Evolutionary conservation across 2,113 vertebrate species (phyloP).

Genomic region (Erinaceus europaeus): DNA sequence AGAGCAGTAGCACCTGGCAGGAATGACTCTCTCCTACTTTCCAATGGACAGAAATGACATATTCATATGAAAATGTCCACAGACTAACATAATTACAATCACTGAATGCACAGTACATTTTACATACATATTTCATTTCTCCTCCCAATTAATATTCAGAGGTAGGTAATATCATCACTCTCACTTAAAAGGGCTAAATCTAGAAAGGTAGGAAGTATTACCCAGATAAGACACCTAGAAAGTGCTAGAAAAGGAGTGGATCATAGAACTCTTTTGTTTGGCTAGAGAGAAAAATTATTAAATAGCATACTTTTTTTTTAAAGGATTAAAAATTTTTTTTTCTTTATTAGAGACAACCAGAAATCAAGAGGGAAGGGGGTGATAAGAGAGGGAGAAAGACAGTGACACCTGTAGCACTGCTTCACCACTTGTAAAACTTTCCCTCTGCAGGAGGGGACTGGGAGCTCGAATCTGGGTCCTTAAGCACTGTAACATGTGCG

Average conservation of each 20-base stretch:
- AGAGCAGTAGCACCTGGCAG: neutral
- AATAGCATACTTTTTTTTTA: no score
- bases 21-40: no score
- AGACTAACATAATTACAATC: no score
- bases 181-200: neutral
- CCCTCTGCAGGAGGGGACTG: no score
- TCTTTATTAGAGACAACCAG: no score
- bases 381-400: no score
- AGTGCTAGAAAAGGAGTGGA: accelerated
- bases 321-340: no score
- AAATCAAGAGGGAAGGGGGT: neutral
- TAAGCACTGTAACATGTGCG: no score
- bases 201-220: accelerated
- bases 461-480: no score
- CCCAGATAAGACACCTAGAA: accelerated
- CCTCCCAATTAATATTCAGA: neutral
- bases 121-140: accelerated
- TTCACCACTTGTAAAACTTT: no score
- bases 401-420: no score
- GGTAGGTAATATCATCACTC: no score
- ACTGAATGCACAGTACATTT: accelerated
- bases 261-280: neutral
- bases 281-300: neutral
- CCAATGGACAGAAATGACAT: neutral
- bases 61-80: neutral